Percentiles rank a stretch among this genome's conserved stretches.
Evolutionary conservation across 2,888 invertebrate genomes (phyloP).

Genomic region (Machimus rusticus): DNA sequence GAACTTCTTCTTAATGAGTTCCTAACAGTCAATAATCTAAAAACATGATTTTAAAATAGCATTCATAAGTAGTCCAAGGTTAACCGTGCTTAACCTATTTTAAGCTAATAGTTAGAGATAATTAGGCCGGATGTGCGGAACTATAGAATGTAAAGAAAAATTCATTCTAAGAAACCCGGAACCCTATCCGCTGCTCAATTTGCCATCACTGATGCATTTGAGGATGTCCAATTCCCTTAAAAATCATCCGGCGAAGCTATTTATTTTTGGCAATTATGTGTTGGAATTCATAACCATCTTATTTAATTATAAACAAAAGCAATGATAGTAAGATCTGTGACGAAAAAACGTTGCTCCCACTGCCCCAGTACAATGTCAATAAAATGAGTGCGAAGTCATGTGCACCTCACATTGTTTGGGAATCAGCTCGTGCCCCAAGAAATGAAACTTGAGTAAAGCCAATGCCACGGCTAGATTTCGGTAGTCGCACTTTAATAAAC

Average conservation of each 20-base stretch:
- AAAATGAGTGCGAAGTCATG: background rate
- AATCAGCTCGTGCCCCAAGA: background rate
- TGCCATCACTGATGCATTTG: background rate
- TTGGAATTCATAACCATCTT: background rate
- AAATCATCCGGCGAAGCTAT: background rate
- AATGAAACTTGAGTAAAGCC: background rate
- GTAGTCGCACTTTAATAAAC: background rate
- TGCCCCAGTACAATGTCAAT: background rate
- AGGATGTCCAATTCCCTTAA: background rate
- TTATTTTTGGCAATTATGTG: background rate
- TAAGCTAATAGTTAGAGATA: background rate
- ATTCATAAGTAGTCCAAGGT: background rate
- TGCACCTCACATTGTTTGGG: background rate
- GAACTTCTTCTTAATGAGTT: background rate
- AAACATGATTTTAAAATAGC: background rate
- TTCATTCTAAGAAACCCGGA: background rate
- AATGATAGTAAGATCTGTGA: background rate
- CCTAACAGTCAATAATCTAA: background rate
- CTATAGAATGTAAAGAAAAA: background rate
- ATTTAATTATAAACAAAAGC: background rate
- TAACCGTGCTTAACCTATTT: background rate
- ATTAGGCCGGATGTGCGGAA: background rate
- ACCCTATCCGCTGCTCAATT: background rate
- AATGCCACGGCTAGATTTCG: background rate
- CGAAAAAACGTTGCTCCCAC: background rate